phyloP scores from a whole-genome alignment of 23 tunicate genomes.

The Styela clava region DNA sequence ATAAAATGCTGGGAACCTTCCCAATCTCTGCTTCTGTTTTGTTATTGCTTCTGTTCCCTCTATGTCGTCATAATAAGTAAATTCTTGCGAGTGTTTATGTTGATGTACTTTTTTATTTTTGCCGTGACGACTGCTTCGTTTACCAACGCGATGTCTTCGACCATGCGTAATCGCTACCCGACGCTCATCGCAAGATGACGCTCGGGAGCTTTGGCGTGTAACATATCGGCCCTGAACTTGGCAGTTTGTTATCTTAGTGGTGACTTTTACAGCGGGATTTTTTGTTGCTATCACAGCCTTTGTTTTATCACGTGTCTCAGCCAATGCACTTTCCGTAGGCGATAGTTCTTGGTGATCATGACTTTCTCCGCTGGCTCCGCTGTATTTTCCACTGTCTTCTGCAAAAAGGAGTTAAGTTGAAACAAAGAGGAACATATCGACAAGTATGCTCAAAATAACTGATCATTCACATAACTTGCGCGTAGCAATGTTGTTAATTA shows the following conservation, averaged over 20 bases:
- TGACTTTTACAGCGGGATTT: background rate
- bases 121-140: conserved; percentile 6
- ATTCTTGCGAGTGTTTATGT: background rate
- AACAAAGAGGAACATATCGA: no score
- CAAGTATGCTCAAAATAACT: no score
- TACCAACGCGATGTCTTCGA: background rate
- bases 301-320: conserved; percentile 18
- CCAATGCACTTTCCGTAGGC: conserved; percentile 64
- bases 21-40: background rate
- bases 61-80: background rate
- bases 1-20: conserved; percentile 14
- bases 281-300: background rate
- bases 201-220: conserved; percentile 27
- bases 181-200: conserved; percentile 33
- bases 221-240: background rate
- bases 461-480: no score
- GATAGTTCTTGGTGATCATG: conserved; percentile 45
- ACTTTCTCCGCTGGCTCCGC: background rate
- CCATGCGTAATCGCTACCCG: background rate
- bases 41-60: background rate
- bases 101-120: conserved; percentile 9
- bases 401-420: no score
- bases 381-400: background rate
- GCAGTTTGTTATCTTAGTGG: background rate
- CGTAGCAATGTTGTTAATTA: no score